These are phyloP conservation scores for Ptychadena robeensis DNA, from an alignment of 2,797 vertebrate genomes.

Conservation along the genomic window DNA sequence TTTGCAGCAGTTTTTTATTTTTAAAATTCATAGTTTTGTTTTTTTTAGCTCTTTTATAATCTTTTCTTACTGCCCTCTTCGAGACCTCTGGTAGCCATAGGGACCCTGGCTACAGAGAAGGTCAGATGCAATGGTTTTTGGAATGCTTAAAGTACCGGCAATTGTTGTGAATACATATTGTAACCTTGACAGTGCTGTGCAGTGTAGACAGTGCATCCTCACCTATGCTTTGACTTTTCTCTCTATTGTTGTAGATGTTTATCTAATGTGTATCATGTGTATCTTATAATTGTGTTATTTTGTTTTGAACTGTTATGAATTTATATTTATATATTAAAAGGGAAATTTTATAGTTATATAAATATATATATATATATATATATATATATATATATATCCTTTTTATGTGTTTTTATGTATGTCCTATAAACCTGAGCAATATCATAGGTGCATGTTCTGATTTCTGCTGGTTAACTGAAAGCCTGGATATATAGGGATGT, in stretches of 20 bases:
- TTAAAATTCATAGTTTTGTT: conserved; percentile 18
- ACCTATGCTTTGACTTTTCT: background rate
- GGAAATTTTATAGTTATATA: too few relatives aligned
- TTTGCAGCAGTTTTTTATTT: conserved; percentile 34
- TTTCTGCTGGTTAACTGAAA: too few relatives aligned
- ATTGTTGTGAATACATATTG: conserved; percentile 13
- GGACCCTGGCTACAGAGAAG: conserved; percentile 14
- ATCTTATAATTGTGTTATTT: background rate
- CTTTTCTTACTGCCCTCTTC: conserved; percentile 7
- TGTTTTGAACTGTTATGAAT: background rate
- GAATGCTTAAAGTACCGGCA: background rate
- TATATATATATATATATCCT: too few relatives aligned
- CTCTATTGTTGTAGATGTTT: background rate
- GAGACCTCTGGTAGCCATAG: background rate
- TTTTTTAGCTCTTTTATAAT: background rate
- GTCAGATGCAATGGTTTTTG: conserved; percentile 17
- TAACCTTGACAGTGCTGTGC: conserved; percentile 33
- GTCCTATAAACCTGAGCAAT: too few relatives aligned
- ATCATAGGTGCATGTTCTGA: too few relatives aligned
- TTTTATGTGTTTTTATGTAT: too few relatives aligned
- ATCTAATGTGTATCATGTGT: too few relatives aligned
- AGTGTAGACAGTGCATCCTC: background rate
- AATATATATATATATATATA: too few relatives aligned
- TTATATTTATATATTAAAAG: too few relatives aligned
- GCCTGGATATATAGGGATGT: too few relatives aligned